Evolutionary conservation across 2,888 invertebrate genomes (phyloP).

Genomic region (Neoitamus cyanurus): DNA sequence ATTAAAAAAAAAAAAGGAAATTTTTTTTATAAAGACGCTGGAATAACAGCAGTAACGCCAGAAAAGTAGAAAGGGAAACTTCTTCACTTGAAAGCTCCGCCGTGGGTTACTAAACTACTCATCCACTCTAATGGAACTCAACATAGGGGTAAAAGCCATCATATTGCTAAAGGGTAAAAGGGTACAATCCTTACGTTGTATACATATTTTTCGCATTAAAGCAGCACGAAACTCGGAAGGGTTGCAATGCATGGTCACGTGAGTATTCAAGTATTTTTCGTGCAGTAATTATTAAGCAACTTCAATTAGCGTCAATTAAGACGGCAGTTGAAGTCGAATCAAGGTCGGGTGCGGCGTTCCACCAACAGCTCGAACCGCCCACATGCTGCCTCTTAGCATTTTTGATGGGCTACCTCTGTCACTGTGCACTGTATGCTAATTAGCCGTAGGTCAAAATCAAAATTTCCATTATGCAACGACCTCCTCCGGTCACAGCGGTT

Average conservation of each 20-base stretch:
- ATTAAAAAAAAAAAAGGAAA: neutral
- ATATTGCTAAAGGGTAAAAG: neutral
- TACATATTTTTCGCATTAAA: neutral
- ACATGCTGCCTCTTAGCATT: neutral
- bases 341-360: neutral
- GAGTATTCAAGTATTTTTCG: neutral
- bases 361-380: neutral
- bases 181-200: neutral
- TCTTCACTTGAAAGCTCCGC: neutral
- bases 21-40: neutral
- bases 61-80: constrained; percentile 2
- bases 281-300: neutral
- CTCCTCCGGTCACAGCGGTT: neutral
- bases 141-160: neutral
- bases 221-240: neutral
- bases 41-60: neutral
- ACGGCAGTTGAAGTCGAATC: neutral
- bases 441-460: neutral
- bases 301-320: constrained; percentile 24
- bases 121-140: neutral
- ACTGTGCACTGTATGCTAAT: neutral
- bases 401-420: neutral
- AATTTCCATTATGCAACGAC: neutral
- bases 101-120: neutral
- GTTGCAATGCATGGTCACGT: neutral